phyloP scores from a whole-genome alignment of 2,797 vertebrate species.

The Percopsis omiscomaycus region DNA sequence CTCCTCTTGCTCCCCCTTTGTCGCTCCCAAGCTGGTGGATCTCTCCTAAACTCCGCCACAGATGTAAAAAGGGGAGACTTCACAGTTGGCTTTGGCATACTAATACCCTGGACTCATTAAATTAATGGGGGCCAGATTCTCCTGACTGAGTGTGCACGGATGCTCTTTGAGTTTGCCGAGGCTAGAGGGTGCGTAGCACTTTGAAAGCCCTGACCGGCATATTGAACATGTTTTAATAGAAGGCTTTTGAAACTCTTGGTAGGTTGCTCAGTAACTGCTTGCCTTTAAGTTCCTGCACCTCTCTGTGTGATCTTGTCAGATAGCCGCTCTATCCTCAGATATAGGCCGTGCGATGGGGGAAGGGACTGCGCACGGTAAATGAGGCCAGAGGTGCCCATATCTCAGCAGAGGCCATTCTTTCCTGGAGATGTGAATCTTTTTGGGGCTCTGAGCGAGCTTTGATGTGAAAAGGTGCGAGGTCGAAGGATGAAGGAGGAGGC shows the following conservation, averaged over 20 bases:
- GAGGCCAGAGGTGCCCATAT: conserved; percentile 77
- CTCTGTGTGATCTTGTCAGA: conserved; percentile 78
- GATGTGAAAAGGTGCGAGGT: conserved; percentile 78
- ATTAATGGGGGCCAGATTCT: conserved; percentile 80
- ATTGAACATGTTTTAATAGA: conserved; percentile 80
- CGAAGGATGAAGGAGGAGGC: conserved; percentile 69
- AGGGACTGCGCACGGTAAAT: conserved; percentile 68
- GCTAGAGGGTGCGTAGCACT: conserved; percentile 77
- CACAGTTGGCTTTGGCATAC: conserved; percentile 77
- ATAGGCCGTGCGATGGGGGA: conserved; percentile 61
- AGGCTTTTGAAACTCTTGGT: conserved; percentile 79
- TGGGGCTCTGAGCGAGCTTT: conserved; percentile 71
- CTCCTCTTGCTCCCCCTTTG: conserved; percentile 63
- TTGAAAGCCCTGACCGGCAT: conserved; percentile 82
- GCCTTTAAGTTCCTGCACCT: conserved; percentile 78
- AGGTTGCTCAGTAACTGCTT: conserved; percentile 77
- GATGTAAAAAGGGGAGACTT: conserved; percentile 67
- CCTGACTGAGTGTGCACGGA: conserved; percentile 68
- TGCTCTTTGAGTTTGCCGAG: conserved; percentile 82
- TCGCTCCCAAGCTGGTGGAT: conserved; percentile 73
- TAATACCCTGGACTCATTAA: conserved; percentile 82
- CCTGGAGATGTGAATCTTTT: conserved; percentile 75
- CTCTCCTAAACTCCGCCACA: conserved; percentile 68
- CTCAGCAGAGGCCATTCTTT: conserved; percentile 81
- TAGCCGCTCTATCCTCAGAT: conserved; percentile 71